Evolutionary conservation across 2,888 invertebrate genomes (phyloP), one percentile per base, ranked within the genome.

Genomic region (Scaptodrosophila latifasciaeformis): DNA sequence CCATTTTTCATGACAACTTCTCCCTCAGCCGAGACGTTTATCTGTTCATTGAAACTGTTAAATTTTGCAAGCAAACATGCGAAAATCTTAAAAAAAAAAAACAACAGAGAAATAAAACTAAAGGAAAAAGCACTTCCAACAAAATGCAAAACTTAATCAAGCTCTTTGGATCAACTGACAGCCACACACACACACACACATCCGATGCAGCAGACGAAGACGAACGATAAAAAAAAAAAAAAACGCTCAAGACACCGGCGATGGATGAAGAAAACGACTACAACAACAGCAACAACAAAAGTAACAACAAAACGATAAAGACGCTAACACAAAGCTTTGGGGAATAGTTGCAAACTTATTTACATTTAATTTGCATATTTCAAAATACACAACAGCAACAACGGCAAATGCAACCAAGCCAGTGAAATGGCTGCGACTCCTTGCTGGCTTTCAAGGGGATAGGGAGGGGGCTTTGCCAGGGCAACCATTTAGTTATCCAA

Each of bases 311-410:
- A 12, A 42, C 35, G 35, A 17, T 35, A 13, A 13, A 13, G 24
- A 24, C 7, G 24, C 24, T 24, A 7, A 7, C n/a, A 30, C 30
- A 44, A 29, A 10, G 30, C 50, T 62, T 58, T 74, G 65, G 56
- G 54, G 66, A 78, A 82, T 82, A 82, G 83, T 81, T 82, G 70
- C 68, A 67, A 63, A 58, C 80, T 83, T 78, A 82, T 83, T 83
- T 83, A 84, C 83, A 83, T 84, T 80, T 79, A 81, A 84, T 83
- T 84, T 84, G 84, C 83, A 83, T 83, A 81, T 83, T 84, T 82
- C 66, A 49, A 35, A 51, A 49, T 24, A 51, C 39, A 47, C 24
- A 37, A 39, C 29, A n/a, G n/a, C n/a, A n/a, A n/a, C n/a, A n/a
- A n/a, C n/a, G n/a, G n/a, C n/a, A 58, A 37, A 46, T 46, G 12